A percentile compares a stretch with the other conserved stretches of the same genome.
Evolutionary conservation across 2,888 invertebrate species (phyloP).

Genomic region (Drosophila atripex): DNA sequence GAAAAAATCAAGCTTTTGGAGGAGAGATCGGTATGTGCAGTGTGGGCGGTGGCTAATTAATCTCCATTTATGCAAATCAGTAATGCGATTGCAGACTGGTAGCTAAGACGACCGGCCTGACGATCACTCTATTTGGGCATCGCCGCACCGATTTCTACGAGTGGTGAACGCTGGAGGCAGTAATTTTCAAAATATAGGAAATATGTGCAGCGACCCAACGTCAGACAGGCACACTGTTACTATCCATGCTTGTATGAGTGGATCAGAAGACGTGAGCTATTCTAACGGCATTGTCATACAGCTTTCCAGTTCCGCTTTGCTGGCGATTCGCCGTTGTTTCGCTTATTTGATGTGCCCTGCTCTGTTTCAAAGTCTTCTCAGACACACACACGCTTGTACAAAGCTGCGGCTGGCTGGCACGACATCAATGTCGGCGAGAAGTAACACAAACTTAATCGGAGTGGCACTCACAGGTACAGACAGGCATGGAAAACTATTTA

Average conservation of each 20-base stretch:
- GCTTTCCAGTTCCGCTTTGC: constrained; percentile 78
- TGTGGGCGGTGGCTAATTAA: constrained; percentile 55
- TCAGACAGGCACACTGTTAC: background rate
- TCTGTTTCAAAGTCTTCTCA: constrained; percentile 14
- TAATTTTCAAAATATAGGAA: background rate
- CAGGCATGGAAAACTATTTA: constrained; percentile 26
- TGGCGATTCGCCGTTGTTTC: constrained; percentile 71
- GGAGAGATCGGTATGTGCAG: constrained; percentile 1
- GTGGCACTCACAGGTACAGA: constrained; percentile 48
- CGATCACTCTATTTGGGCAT: constrained; percentile 52
- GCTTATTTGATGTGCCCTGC: constrained; percentile 57
- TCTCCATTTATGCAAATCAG: constrained; percentile 67
- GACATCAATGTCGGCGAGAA: constrained; percentile 27
- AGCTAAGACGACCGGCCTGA: constrained; percentile 6
- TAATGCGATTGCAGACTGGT: constrained; percentile 36
- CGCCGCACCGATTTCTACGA: constrained; percentile 20
- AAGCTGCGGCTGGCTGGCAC: background rate
- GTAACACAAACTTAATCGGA: constrained; percentile 23
- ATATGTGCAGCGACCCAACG: background rate
- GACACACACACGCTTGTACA: constrained; percentile 20
- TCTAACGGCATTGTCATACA: constrained; percentile 69
- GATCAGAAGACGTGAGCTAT: constrained; percentile 64
- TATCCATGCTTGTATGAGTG: constrained; percentile 31
- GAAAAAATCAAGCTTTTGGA: constrained; percentile 29
- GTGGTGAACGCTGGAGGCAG: background rate